Conservation (phyloP, 1,140 invertebrate species). For the Musca vetustissima region DNA sequence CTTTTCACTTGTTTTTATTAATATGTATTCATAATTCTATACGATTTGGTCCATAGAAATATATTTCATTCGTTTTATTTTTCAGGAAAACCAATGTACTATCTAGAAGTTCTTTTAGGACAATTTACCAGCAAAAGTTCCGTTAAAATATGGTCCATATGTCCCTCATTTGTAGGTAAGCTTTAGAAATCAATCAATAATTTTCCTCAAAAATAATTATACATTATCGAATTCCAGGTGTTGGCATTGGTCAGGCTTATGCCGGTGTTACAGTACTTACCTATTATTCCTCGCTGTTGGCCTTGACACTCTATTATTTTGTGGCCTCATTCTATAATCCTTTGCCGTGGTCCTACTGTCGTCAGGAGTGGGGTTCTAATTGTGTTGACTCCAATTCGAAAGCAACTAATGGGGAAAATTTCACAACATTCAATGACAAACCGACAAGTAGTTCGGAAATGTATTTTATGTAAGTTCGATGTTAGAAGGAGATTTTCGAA, state of each 20-base stretch:
- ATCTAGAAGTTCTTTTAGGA: slow-evolving; percentile 76
- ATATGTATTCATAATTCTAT: no score
- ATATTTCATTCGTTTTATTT: background rate
- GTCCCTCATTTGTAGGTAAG: slow-evolving; percentile 61
- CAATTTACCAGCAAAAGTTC: slow-evolving; percentile 70
- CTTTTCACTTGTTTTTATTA: no score
- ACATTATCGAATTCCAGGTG: slow-evolving; percentile 63
- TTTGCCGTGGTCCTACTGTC: slow-evolving; percentile 69
- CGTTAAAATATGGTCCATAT: slow-evolving; percentile 61
- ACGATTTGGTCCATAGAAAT: no score
- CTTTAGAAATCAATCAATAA: background rate
- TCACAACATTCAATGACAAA: background rate
- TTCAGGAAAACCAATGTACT: slow-evolving; percentile 74
- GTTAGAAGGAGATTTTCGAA: background rate
- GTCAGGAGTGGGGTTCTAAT: slow-evolving; percentile 60
- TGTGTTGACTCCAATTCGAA: slow-evolving; percentile 51
- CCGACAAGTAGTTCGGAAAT: slow-evolving; percentile 58
- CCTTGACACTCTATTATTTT: slow-evolving; percentile 70
- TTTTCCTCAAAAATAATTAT: slow-evolving; percentile 43
- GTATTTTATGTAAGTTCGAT: slow-evolving; percentile 58
- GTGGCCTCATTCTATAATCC: slow-evolving; percentile 64
- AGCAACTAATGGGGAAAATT: background rate
- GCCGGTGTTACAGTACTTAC: slow-evolving; percentile 70
- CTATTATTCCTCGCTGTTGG: slow-evolving; percentile 73
- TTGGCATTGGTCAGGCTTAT: slow-evolving; percentile 74